Evolutionary conservation across 2,888 invertebrate genomes (phyloP).

Genomic region (Melinopterus prodromus): DNA sequence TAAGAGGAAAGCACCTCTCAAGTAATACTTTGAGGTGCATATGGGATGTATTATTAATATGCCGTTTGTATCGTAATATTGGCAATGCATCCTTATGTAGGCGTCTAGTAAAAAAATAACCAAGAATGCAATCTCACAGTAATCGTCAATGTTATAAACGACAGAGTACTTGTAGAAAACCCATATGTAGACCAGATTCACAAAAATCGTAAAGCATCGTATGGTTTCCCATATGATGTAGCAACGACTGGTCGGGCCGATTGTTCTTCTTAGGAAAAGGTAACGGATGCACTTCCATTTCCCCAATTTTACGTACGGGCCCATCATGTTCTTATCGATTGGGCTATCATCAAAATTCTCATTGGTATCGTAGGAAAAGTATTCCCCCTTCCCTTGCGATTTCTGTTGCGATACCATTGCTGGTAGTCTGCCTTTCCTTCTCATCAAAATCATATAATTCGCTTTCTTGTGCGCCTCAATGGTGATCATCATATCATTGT

Average conservation of each 20-base stretch:
- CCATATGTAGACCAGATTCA: constrained; percentile 28
- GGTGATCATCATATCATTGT: constrained; percentile 19
- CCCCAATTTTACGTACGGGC: constrained; percentile 23
- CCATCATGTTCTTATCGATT: constrained; percentile 11
- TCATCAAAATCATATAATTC: constrained; percentile 31
- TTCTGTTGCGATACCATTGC: constrained; percentile 30
- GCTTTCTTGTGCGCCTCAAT: constrained; percentile 23
- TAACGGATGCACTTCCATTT: constrained; percentile 32
- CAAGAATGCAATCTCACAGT: constrained; percentile 22
- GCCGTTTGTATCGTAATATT: constrained; percentile 45
- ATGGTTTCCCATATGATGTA: constrained; percentile 38
- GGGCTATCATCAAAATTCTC: constrained; percentile 31
- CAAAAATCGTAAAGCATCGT: constrained; percentile 27
- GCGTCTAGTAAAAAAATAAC: constrained; percentile 29
- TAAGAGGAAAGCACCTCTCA: constrained; percentile 39
- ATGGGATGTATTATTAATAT: constrained; percentile 44
- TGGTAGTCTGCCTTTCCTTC: constrained; percentile 32
- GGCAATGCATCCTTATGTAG: constrained; percentile 43
- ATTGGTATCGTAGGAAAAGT: constrained; percentile 32
- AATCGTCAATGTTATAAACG: background rate
- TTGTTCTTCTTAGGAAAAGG: constrained; percentile 33
- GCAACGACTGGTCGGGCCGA: constrained; percentile 32
- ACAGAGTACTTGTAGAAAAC: constrained; percentile 27
- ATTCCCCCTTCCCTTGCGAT: constrained; percentile 33
- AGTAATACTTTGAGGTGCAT: constrained; percentile 44